Evolutionary conservation across 92 coral and sea anemone genomes (phyloP).

Genomic region (Chrysogorgia sp.): DNA sequence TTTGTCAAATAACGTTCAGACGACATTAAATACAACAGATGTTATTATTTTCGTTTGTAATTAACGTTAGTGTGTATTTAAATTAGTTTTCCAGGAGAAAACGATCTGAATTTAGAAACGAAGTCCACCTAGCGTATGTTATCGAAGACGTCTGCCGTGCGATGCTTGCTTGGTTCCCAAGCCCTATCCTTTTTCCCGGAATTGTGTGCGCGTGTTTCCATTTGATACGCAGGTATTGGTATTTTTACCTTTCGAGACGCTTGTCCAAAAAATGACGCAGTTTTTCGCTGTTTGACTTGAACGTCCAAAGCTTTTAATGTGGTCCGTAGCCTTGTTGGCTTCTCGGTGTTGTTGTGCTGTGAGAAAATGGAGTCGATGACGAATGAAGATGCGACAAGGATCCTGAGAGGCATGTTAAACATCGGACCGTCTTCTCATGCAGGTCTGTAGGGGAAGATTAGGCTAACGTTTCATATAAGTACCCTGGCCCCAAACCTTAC

Average conservation of each 20-base stretch:
- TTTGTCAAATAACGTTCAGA: too few relatives aligned
- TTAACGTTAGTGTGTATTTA: too few relatives aligned
- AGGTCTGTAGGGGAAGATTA: conserved; percentile 25
- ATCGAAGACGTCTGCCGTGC: too few relatives aligned
- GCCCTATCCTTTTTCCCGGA: background rate
- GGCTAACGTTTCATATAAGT: too few relatives aligned
- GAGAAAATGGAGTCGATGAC: conserved; percentile 9
- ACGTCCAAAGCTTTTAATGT: background rate
- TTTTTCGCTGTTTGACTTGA: background rate
- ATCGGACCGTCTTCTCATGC: conserved; percentile 48
- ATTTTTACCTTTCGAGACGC: background rate
- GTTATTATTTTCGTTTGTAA: too few relatives aligned
- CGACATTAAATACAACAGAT: too few relatives aligned
- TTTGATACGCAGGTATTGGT: background rate
- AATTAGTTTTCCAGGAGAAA: too few relatives aligned
- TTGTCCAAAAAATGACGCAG: conserved; percentile 4
- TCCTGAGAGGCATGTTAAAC: conserved; percentile 77
- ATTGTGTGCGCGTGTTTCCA: background rate
- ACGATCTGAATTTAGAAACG: too few relatives aligned
- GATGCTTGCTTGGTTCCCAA: background rate
- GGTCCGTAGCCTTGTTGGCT: background rate
- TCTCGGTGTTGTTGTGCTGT: background rate
- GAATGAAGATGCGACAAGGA: conserved; percentile 70
- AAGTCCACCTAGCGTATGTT: too few relatives aligned
- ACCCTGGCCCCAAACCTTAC: too few relatives aligned